phyloP scores from a whole-genome alignment of 2,797 vertebrate species.

The Glyptemys insculpta region DNA sequence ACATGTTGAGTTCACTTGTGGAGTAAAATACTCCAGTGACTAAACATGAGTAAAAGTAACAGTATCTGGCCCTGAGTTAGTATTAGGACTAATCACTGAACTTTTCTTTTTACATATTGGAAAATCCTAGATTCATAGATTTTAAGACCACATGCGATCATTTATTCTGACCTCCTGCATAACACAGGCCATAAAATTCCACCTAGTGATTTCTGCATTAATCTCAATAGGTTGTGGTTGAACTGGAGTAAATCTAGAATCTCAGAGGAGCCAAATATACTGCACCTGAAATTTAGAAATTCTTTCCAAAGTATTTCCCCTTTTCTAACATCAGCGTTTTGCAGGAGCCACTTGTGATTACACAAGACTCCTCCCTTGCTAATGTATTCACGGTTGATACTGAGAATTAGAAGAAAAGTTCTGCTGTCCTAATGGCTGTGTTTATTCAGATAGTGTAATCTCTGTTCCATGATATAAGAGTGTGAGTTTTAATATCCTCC shows the following conservation, averaged over 20 bases:
- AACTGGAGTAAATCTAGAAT: not conserved
- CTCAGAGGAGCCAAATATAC: not conserved
- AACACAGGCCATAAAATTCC: not conserved
- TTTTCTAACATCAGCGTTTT: not conserved
- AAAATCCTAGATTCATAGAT: not conserved
- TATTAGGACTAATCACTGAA: not conserved
- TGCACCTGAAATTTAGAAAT: not conserved
- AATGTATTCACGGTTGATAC: not conserved
- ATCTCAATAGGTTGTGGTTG: not conserved
- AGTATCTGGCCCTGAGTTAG: not conserved
- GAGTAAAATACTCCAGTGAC: not conserved
- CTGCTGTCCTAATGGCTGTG: not conserved
- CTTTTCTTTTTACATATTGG: not conserved
- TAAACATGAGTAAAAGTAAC: not conserved
- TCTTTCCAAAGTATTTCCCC: not conserved
- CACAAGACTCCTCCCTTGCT: not conserved
- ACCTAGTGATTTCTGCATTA: not conserved
- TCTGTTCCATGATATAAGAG: not conserved
- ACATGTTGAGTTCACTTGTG: not conserved
- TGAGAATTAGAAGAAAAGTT: not conserved
- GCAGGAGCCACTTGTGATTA: not conserved
- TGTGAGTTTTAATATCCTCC: constrained; percentile 15
- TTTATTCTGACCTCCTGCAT: not conserved
- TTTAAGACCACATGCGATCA: not conserved
- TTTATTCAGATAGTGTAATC: not conserved